Evolutionary conservation across 2,797 vertebrate genomes (phyloP).

Genomic region (Moxostoma hubbsi): DNA sequence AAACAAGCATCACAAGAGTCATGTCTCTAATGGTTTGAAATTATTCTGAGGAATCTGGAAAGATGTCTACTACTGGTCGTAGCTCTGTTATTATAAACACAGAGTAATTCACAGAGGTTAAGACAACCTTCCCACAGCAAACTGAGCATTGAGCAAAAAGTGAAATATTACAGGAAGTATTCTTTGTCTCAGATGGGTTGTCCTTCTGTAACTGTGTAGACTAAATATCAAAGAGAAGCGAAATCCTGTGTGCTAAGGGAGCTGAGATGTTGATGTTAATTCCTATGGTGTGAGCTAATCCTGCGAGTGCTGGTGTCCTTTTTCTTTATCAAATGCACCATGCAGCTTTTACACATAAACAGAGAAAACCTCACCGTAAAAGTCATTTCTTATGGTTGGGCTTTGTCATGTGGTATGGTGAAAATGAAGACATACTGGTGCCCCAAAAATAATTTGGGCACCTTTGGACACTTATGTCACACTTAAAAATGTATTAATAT

Average conservation of each 20-base stretch:
- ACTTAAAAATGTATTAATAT: too few relatives aligned
- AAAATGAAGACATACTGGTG: slow-evolving; percentile 3
- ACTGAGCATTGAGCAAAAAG: background rate
- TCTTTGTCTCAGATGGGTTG: slow-evolving; percentile 45
- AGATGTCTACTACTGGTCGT: slow-evolving; percentile 3
- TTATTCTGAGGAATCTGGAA: background rate
- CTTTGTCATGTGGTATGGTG: slow-evolving; percentile 21
- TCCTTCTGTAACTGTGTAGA: slow-evolving; percentile 35
- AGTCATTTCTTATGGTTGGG: slow-evolving; percentile 34
- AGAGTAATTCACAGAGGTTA: slow-evolving; percentile 28
- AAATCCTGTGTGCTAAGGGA: slow-evolving; percentile 39
- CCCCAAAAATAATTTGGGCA: too few relatives aligned
- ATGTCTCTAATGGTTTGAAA: background rate
- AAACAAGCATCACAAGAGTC: background rate
- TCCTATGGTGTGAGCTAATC: slow-evolving; percentile 69
- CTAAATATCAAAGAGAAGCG: slow-evolving; percentile 48
- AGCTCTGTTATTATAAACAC: slow-evolving; percentile 1
- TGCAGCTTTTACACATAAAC: slow-evolving; percentile 51
- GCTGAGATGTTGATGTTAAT: slow-evolving; percentile 62
- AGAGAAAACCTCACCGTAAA: slow-evolving; percentile 43
- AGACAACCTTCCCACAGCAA: slow-evolving; percentile 26
- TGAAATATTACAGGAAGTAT: slow-evolving; percentile 37
- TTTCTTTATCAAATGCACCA: slow-evolving; percentile 64
- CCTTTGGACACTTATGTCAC: too few relatives aligned
- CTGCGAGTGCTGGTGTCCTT: slow-evolving; percentile 62